Evolutionary conservation across 64 coral and sea anemone genomes (phyloP).

Genomic region (Montipora cactus): DNA sequence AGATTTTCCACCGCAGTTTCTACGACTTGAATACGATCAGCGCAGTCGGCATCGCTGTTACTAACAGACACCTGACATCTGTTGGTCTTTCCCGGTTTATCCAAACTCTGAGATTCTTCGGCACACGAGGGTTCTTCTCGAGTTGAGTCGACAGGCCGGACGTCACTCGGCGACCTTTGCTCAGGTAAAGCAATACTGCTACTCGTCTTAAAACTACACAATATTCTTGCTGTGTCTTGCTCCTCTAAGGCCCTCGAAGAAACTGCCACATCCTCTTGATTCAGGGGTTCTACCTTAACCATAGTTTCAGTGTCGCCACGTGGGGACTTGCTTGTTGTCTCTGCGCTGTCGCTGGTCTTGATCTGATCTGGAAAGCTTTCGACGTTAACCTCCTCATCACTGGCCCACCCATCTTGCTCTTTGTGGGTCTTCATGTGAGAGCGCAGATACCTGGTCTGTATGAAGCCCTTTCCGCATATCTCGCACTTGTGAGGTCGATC

Average conservation of each 20-base stretch:
- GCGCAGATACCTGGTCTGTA: conserved; percentile 89
- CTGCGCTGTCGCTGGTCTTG: background rate
- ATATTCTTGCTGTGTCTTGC: conserved; percentile 77
- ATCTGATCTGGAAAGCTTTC: conserved; percentile 39
- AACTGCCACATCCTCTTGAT: background rate
- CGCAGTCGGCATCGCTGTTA: background rate
- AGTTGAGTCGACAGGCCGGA: background rate
- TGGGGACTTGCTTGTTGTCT: conserved; percentile 44
- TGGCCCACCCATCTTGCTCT: conserved; percentile 76
- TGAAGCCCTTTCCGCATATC: conserved; percentile 92
- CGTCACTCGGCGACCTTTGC: background rate
- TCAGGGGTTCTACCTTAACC: conserved; percentile 9
- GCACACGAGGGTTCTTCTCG: background rate
- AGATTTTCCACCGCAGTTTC: background rate
- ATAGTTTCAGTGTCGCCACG: conserved; percentile 41
- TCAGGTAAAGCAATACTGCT: conserved; percentile 6
- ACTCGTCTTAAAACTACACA: conserved; percentile 86
- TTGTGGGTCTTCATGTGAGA: conserved; percentile 89
- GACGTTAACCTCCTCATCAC: conserved; percentile 66
- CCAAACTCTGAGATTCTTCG: background rate
- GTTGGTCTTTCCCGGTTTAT: background rate
- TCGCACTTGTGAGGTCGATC: conserved; percentile 93
- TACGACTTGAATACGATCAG: background rate
- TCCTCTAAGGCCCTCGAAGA: conserved; percentile 57
- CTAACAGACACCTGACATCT: too few species aligned